A percentile compares a stretch with the other conserved stretches of the same genome.
These are phyloP conservation scores for Brachionus sp. DNA, from an alignment of 1,140 invertebrate species.

Conservation along the genomic window DNA sequence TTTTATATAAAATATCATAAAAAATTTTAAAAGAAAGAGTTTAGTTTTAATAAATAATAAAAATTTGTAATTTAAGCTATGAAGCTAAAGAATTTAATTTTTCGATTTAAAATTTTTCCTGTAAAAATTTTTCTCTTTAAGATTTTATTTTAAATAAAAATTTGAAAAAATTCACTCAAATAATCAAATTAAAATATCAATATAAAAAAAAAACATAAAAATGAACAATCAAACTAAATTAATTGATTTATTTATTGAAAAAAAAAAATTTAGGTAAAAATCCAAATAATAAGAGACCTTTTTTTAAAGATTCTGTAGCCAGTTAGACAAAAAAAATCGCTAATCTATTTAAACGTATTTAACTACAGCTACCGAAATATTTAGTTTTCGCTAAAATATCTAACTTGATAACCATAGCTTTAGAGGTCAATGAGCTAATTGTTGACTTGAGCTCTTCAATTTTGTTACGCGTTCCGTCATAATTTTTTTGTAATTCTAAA, in stretches of 20 bases:
- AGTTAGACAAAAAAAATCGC: not conserved
- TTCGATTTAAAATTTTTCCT: too few relatives aligned
- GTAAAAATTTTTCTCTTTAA: too few relatives aligned
- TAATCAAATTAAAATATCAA: not conserved
- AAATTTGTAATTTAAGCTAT: too few relatives aligned
- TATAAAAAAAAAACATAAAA: conserved; percentile 6
- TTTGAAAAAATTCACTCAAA: not conserved
- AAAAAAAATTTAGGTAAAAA: not conserved
- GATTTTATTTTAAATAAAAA: not conserved
- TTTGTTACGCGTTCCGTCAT: not conserved
- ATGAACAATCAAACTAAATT: not conserved
- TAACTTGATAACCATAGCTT: conserved; percentile 26
- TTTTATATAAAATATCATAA: too few relatives aligned
- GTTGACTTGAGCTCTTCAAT: conserved; percentile 22
- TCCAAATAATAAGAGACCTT: not conserved
- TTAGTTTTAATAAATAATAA: too few relatives aligned
- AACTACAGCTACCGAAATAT: conserved; percentile 44
- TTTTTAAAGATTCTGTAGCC: not conserved
- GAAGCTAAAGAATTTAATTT: too few relatives aligned
- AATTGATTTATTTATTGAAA: not conserved
- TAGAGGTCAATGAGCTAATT: conserved; percentile 6
- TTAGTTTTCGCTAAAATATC: conserved; percentile 32
- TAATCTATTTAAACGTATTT: not conserved
- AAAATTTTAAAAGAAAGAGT: too few relatives aligned
- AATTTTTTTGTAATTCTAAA: conserved; percentile 17